Percentiles rank a stretch among this genome's conserved stretches.
These are phyloP conservation scores for Todiramphus saurophagus DNA, from an alignment of 2,113 vertebrate species.

Conservation along the genomic window DNA sequence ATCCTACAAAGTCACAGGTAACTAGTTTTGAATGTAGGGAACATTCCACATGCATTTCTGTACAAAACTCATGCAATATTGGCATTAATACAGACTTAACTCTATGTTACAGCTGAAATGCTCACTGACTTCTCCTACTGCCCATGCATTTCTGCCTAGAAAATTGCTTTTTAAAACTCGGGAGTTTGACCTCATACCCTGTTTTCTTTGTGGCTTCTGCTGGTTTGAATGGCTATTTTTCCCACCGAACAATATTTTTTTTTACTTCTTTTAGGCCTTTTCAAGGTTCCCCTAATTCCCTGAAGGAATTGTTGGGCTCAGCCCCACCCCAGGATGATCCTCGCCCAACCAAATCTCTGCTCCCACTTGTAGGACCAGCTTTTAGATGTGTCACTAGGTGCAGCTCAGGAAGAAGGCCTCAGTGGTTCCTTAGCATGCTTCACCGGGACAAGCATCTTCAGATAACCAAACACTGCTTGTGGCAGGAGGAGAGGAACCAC, in stretches of 20 bases:
- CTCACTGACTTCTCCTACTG: constrained; percentile 57
- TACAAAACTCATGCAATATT: constrained; percentile 70
- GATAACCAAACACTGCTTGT: not conserved
- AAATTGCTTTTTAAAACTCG: constrained; percentile 47
- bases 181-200: constrained; percentile 62
- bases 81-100: constrained; percentile 51
- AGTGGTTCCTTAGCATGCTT: not conserved
- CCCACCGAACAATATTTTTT: not conserved
- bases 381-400: not conserved
- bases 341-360: not conserved
- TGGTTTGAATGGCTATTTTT: constrained; percentile 68
- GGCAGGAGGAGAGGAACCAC: not conserved
- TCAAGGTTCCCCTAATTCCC: not conserved
- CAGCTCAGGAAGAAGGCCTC: not conserved
- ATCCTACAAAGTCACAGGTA: constrained; percentile 31
- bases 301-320: not conserved
- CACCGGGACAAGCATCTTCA: not conserved
- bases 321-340: not conserved
- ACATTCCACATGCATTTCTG: constrained; percentile 67
- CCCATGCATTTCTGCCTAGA: constrained; percentile 50
- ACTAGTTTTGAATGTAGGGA: constrained; percentile 3
- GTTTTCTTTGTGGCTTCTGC: constrained; percentile 56
- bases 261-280: not conserved
- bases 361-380: not conserved
- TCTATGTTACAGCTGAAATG: constrained; percentile 58